Evolutionary conservation across 2,888 invertebrate genomes (phyloP).

Genomic region (Drosophila aldrichi): DNA sequence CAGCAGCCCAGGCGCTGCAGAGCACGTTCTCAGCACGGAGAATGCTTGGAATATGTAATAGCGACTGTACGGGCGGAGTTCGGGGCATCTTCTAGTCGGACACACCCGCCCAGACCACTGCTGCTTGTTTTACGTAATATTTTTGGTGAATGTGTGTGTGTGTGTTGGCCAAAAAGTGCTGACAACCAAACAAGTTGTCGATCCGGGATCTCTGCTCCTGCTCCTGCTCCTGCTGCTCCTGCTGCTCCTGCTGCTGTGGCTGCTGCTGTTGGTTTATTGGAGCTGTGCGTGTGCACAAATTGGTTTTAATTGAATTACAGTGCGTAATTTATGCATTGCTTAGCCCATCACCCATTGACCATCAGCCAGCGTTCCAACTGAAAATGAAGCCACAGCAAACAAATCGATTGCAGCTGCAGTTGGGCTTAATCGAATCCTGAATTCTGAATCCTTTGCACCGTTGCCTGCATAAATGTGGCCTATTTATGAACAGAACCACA

Average conservation of each 20-base stretch:
- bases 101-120: background rate
- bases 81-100: background rate
- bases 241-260: slow-evolving; percentile 2
- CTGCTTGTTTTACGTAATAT: background rate
- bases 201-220: slow-evolving; percentile 10
- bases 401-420: slow-evolving; percentile 48
- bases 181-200: slow-evolving; percentile 29
- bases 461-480: slow-evolving; percentile 58
- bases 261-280: slow-evolving; percentile 8
- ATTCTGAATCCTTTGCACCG: slow-evolving; percentile 20
- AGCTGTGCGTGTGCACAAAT: slow-evolving; percentile 56
- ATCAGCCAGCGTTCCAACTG: background rate
- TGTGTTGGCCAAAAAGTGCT: slow-evolving; percentile 39
- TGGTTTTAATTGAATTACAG: slow-evolving; percentile 75
- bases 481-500: slow-evolving; percentile 52
- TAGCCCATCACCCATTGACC: slow-evolving; percentile 25
- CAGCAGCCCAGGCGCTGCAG: background rate
- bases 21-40: background rate
- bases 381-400: slow-evolving; percentile 32
- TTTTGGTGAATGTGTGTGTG: background rate
- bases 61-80: background rate
- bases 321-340: slow-evolving; percentile 75
- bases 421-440: slow-evolving; percentile 30
- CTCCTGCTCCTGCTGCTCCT: slow-evolving; percentile 11
- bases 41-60: background rate